phyloP scores from a whole-genome alignment of 2,888 invertebrate species.

The Endotricha flammealis region DNA sequence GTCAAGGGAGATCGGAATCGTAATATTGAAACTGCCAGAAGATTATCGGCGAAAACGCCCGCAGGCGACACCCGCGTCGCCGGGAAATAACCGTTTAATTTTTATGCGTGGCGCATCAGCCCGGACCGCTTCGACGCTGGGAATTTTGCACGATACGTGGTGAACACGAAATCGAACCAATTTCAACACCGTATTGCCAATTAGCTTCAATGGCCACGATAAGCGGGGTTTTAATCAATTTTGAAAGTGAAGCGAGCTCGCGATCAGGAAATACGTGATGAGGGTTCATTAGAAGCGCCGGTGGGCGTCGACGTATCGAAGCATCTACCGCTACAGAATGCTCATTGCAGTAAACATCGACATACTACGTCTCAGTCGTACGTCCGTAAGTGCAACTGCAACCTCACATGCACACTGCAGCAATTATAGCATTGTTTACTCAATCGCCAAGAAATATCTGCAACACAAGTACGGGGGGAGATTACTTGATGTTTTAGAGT shows the following conservation, averaged over 20 bases:
- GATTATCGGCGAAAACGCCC: background rate
- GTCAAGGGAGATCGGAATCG: background rate
- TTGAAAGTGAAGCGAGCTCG: constrained; percentile 27
- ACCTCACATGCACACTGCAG: constrained; percentile 7
- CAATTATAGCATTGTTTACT: constrained; percentile 3
- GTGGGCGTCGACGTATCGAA: background rate
- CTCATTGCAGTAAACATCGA: background rate
- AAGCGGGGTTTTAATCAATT: constrained; percentile 43
- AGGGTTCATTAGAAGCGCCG: constrained; percentile 1
- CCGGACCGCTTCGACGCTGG: constrained; percentile 4
- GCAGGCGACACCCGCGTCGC: constrained; percentile 1
- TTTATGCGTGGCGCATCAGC: background rate
- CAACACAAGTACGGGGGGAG: background rate
- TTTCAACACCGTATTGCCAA: constrained; percentile 53
- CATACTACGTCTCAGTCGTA: constrained; percentile 2
- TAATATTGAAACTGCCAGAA: background rate
- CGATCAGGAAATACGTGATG: constrained; percentile 1
- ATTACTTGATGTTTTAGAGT: background rate
- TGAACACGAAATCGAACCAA: constrained; percentile 41
- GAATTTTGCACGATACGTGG: constrained; percentile 1
- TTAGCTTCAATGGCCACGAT: constrained; percentile 69
- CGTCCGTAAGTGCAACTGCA: constrained; percentile 5
- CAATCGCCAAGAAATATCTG: background rate
- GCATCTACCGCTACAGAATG: constrained; percentile 1
- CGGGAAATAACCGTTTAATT: constrained; percentile 3